A percentile compares a stretch with the other conserved stretches of the same genome.
Evolutionary conservation across 2,797 vertebrate genomes (phyloP).

Genomic region (Amblyopsis hoosieri): DNA sequence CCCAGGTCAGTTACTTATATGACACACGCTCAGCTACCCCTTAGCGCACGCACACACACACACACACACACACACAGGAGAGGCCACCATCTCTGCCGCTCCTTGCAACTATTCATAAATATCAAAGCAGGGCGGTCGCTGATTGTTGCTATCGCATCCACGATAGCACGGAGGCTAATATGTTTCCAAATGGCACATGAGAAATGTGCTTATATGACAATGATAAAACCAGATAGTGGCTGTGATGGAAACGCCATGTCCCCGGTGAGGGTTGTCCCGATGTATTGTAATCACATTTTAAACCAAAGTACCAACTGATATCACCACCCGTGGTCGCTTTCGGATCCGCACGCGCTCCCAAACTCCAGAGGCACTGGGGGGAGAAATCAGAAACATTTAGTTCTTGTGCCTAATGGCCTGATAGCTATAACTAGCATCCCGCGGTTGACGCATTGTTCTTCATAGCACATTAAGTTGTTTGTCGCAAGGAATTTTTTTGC

Average conservation of each 20-base stretch:
- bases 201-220: slow-evolving; percentile 69
- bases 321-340: slow-evolving; percentile 52
- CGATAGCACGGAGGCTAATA: slow-evolving; percentile 65
- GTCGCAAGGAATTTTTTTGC: slow-evolving; percentile 65
- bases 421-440: slow-evolving; percentile 62
- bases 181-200: slow-evolving; percentile 68
- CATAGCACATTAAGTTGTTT: slow-evolving; percentile 65
- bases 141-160: slow-evolving; percentile 63
- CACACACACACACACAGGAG: slow-evolving; percentile 18
- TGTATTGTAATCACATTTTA: slow-evolving; percentile 57
- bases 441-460: slow-evolving; percentile 31
- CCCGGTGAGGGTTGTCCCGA: slow-evolving; percentile 54
- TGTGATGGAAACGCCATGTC: slow-evolving; percentile 57
- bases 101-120: slow-evolving; percentile 69
- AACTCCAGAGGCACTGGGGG: slow-evolving; percentile 34
- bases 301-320: slow-evolving; percentile 54
- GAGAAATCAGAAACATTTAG: slow-evolving; percentile 22
- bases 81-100: slow-evolving; percentile 64
- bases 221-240: slow-evolving; percentile 68
- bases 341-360: slow-evolving; percentile 24
- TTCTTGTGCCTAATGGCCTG: slow-evolving; percentile 74
- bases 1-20: slow-evolving; percentile 79
- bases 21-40: slow-evolving; percentile 68
- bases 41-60: slow-evolving; percentile 40
- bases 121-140: slow-evolving; percentile 63